phyloP scores from a whole-genome alignment of 2,797 vertebrate genomes.

The Prunella strophiata region DNA sequence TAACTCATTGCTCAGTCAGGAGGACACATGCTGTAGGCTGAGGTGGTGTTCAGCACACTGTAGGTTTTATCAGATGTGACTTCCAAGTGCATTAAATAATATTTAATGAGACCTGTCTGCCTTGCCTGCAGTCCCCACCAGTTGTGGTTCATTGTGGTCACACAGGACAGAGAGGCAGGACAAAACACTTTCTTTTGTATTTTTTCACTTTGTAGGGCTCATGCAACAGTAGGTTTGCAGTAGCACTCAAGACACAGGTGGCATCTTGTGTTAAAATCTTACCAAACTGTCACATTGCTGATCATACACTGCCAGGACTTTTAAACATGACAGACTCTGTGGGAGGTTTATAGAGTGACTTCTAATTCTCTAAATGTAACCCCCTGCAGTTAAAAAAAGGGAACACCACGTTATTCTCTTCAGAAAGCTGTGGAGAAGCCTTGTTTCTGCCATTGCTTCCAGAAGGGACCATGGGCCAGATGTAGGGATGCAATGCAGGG shows the following conservation, averaged over 20 bases:
- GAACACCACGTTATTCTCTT: background rate
- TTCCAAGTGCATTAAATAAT: background rate
- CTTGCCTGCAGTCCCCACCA: background rate
- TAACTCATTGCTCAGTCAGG: background rate
- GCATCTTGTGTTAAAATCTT: background rate
- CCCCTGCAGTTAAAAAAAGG: background rate
- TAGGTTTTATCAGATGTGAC: background rate
- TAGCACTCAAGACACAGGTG: accelerated
- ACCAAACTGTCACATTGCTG: background rate
- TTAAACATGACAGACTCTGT: background rate
- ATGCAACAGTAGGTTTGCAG: background rate
- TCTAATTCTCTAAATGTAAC: background rate
- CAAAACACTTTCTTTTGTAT: background rate
- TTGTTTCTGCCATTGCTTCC: background rate
- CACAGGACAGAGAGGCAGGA: background rate
- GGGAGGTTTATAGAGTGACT: background rate
- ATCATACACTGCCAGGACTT: background rate
- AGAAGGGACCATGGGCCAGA: background rate
- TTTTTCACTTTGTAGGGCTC: background rate
- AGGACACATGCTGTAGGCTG: background rate
- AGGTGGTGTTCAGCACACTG: background rate
- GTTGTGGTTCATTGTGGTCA: background rate
- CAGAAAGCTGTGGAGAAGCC: background rate
- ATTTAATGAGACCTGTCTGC: background rate
- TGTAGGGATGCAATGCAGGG: background rate